Base-by-base conservation (phyloP, 2,797 vertebrate genomes). In the Poecilia velifera region DNA sequence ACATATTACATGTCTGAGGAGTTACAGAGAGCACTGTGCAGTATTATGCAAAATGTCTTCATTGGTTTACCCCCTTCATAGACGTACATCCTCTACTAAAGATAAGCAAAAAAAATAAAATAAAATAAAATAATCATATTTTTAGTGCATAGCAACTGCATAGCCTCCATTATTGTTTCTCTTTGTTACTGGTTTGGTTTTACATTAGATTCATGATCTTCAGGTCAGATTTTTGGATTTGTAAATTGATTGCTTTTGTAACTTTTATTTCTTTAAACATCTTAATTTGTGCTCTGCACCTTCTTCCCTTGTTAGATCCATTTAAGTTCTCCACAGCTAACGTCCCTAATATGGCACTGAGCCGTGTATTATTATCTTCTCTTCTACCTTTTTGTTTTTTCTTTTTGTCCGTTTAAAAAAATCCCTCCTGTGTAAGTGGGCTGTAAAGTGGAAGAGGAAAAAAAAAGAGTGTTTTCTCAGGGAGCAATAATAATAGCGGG, bases 381-480 rank as follows among this genome's bases (percentile, higher is more conserved):
- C 3, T 68, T 68, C 36, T 41, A 10, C 6, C 6, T 39, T 39
- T 66, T 39, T 22, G 18, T 66, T 39, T 22, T 20, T 66, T 36
- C 1, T 34, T 34, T 62, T 6, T 34, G 28, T 34, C 12, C 5
- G 1, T 64, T 36, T 16, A 34, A 64, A 41, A 68, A 5, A 68
- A 31, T 45, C 22, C 47, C 64, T 73, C 36, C 22, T 25, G 66
- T 78, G 66, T 79, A 77, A 49, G 74, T 6, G 22, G 34, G 1
- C 34, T 77, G 74, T 73, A 76, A 76, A 77, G 73, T 73, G 51
- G 79, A 78, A 77, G 64, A 71, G 46, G 49, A 51, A 51, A 25
- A 22, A 22, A 22, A 25, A 8, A 22, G 6, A 51, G 39, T 71
- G 53, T 57, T 83, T 71, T 76, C 45, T 22, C 36, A 22, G 49